Base-by-base conservation (phyloP, 2,888 invertebrate species). In the Sinelater perroti region DNA sequence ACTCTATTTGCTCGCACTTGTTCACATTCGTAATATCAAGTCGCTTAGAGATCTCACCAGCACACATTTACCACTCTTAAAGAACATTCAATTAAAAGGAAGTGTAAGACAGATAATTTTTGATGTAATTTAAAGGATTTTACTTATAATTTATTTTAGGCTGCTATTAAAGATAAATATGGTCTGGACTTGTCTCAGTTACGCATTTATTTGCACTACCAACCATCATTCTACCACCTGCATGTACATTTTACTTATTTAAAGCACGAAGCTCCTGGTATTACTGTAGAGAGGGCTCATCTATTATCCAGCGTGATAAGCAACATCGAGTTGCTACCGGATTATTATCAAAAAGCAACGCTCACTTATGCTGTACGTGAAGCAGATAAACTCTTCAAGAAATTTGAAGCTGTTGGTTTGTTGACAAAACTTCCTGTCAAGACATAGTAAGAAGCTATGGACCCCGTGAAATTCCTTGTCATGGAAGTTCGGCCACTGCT, bases 151-250 rank as follows among this genome's bases (percentile, higher is more conserved):
- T 33, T 51, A 44, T 83, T 83, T 45, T 79, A 91, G 88, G 82
- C 85, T 74, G 87, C 87, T 2, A 93, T 98, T 56, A 73, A 84
- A 42, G 83, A 90, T 21, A 91, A 90, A 69, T 97, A 91, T 78
- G 84, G 84, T 8, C 68, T 98, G 1, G 79, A 84, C 2, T 76
- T 82, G 10, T 84, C 85, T 3, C 88, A 93, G 72, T 76, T 97
- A 17, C 83, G 96, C 16, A 85, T 93, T 60, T 98, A 91, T 76
- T 76, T 97, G 0, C 97, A 98, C 76, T 98, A 98, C 78, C 97
- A 95, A 71, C 98, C 98, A 0, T 93, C 96, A 0, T 99, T 95
- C 80, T 97, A 96, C 78, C 97, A 98, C 75, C 81, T 99, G 0
- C 98, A 99, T 75, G 84, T 98, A 0, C 98, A 99, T 77, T 93